Base-by-base conservation (phyloP, 2,888 invertebrate genomes). In the Orthosia gracilis region DNA sequence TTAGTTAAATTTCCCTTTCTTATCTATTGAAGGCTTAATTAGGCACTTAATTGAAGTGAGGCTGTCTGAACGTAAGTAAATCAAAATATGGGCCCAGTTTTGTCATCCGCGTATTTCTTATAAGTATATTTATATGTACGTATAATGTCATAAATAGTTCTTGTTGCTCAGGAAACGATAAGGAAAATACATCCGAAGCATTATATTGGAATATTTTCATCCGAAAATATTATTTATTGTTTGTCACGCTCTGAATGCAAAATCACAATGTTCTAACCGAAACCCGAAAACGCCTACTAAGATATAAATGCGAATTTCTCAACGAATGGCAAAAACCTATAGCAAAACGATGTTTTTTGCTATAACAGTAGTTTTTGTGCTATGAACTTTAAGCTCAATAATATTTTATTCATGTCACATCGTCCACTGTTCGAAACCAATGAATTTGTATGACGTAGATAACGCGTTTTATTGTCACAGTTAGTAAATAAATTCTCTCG, bases 401-500 rank as follows among this genome's bases (percentile, higher is more conserved):
- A 90, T 91, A 90, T 91, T 91, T 93, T 92, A 93, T 93, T 93
- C 92, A 92, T 92, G 90, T 79, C 88, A 79, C 85, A 78, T 72
- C 83, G 78, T 85, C 78, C 87, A 84, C 78, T 86, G 89, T 89
- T 86, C 89, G 87, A 80, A 86, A 82, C 87, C 90, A 89, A 93
- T 92, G 93, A 93, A 94, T 94, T 92, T 92, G 90, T 92, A 91
- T 90, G 90, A 90, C 88, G 90, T 88, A 91, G 91, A 93, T 92
- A 92, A 92, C 92, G 90, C 91, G 88, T 91, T 94, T 93, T 92
- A 93, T 93, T 93, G 93, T 94, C 92, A 88, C 91, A 91, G 93
- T 91, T 92, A 92, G 93, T 93, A 93, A 93, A 94, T 94, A 94
- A 93, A 94, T 93, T 92, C 87, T 75, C 86, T 88, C 90, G 89